Evolutionary conservation across 92 coral and sea anemone species (phyloP), one percentile per base, ranked within the genome.

Genomic region (Parazoanthus swiftii): DNA sequence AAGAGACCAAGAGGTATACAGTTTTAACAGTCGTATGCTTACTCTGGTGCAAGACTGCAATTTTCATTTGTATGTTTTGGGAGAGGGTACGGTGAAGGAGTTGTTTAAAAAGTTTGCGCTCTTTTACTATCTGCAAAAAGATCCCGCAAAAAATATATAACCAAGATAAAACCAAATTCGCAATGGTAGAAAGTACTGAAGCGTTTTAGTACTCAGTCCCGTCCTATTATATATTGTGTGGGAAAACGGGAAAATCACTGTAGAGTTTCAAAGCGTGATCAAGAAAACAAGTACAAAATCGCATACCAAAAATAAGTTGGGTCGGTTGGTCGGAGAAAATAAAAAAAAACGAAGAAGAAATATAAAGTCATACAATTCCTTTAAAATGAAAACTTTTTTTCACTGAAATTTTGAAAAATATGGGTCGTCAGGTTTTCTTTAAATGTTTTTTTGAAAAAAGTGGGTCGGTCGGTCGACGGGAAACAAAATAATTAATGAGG

Each of bases 121-220:
- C 80, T 76, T 36, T 76, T 76, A 76, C 80, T 76, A 76, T 76
- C 80, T 76, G 50, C 54, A 76, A 37, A 76, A 75, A 35, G 25
- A 76, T 76, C 80, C 80, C 80, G 54, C 80, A 76, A 76, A 42
- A 76, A 76, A 76, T 76, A 42, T 76, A 37, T 76, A 76, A 76
- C 80, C 80, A 76, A 76, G 80, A 76, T 38, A 76, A 76, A 76
- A 76, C 80, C 80, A 76, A 76, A 14, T 76, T 76, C 50, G 80
- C 54, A 76, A 76, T 76, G 80, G 80, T 76, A 76, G 25, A 37
- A 76, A 76, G 80, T 76, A 76, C 80, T 76, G 80, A 76, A 76
- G 80, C 80, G 80, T 76, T 37, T 76, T 76, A 76, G 80, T 76
- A 76, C 80, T 76, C 80, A 76, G 80, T 76, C 80, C 80, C 80